Conservation (phyloP, 2,888 invertebrate genomes). For the Pecten maximus region DNA sequence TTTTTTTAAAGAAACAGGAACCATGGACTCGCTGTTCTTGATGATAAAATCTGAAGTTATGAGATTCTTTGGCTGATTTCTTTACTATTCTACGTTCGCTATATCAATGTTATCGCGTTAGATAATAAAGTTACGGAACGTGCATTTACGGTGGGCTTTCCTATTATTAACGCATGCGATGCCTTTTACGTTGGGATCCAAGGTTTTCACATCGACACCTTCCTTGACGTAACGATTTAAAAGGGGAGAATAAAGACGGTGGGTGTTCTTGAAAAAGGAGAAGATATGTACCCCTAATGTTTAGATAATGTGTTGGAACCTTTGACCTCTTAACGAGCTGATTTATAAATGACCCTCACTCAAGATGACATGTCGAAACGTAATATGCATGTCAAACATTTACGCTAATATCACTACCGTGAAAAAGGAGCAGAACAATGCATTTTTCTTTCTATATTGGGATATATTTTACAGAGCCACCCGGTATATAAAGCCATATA, state of each 20-base stretch:
- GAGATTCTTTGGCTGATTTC: too few species aligned
- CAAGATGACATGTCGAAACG: conserved; percentile 29
- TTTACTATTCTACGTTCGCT: too few species aligned
- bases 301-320: neutral
- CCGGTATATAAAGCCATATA: neutral
- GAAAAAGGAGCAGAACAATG: neutral
- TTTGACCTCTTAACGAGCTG: conserved; percentile 35
- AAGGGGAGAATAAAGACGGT: neutral
- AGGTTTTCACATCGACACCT: too few species aligned
- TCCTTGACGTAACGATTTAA: neutral
- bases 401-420: neutral
- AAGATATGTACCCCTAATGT: neutral
- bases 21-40: too few species aligned
- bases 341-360: neutral
- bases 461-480: neutral
- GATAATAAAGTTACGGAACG: too few species aligned
- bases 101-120: too few species aligned
- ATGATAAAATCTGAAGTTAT: too few species aligned
- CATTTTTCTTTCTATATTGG: neutral
- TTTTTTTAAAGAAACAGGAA: too few species aligned
- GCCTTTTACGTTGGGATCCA: too few species aligned
- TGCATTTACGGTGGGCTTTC: too few species aligned
- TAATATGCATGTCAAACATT: conserved; percentile 15
- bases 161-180: too few species aligned
- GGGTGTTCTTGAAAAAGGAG: neutral